These are phyloP conservation scores for Pemphredon lugubris DNA, from an alignment of 2,888 invertebrate species.

Conservation along the genomic window DNA sequence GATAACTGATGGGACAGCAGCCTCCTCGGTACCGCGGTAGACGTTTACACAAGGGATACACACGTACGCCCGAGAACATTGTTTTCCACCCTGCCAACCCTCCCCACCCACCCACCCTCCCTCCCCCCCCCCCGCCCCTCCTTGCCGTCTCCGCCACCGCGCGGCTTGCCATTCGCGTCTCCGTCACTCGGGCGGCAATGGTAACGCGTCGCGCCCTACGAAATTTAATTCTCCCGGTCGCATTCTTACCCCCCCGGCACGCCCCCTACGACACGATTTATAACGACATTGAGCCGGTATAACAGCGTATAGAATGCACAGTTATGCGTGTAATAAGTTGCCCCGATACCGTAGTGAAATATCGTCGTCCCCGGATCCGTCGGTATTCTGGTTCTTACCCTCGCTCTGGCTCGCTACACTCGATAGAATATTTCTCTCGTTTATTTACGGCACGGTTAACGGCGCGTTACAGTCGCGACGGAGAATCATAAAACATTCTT, in stretches of 20 bases:
- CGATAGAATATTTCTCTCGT: no score
- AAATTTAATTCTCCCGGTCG: slow-evolving; percentile 59
- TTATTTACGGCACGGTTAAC: no score
- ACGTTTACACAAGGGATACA: slow-evolving; percentile 34
- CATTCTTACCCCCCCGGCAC: slow-evolving; percentile 55
- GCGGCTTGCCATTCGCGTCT: slow-evolving; percentile 20
- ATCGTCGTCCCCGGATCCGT: slow-evolving; percentile 16
- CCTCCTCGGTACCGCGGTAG: slow-evolving; percentile 34
- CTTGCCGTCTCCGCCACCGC: slow-evolving; percentile 1
- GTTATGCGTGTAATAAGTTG: slow-evolving; percentile 48
- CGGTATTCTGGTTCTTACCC: neutral
- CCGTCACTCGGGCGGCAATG: slow-evolving; percentile 19
- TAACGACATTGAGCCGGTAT: slow-evolving; percentile 61
- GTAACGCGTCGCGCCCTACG: slow-evolving; percentile 40
- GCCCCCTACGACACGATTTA: slow-evolving; percentile 54
- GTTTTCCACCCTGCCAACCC: slow-evolving; percentile 26
- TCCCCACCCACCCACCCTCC: neutral
- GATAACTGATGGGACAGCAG: slow-evolving; percentile 66
- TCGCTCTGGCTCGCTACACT: neutral
- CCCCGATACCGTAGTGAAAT: slow-evolving; percentile 28
- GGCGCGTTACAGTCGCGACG: no score
- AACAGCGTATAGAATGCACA: slow-evolving; percentile 28
- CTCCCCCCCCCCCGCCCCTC: neutral
- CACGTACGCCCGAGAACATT: slow-evolving; percentile 32
- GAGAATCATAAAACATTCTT: no score